A percentile compares a stretch with the other conserved stretches of the same genome.
Evolutionary conservation across 2,888 invertebrate species (phyloP).

Genomic region (Plebejus melissa): DNA sequence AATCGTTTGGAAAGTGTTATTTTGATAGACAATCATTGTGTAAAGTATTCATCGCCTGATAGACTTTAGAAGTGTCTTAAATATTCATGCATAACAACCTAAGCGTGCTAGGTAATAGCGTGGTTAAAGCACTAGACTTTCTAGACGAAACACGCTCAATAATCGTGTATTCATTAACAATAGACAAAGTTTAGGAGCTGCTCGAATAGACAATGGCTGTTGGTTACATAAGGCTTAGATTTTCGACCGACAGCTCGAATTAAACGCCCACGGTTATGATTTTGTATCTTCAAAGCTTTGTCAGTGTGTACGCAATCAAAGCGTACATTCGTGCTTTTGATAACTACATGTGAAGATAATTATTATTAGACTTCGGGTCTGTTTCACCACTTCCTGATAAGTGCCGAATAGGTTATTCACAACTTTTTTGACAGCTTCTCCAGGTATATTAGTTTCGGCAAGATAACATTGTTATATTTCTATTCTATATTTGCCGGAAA

Average conservation of each 20-base stretch:
- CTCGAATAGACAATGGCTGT: neutral
- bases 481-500: slow-evolving; percentile 11
- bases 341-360: neutral
- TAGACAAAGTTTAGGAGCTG: slow-evolving; percentile 2
- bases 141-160: slow-evolving; percentile 20
- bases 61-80: slow-evolving; percentile 6
- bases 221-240: slow-evolving; percentile 11
- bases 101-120: slow-evolving; percentile 16
- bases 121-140: neutral
- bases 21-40: slow-evolving; percentile 9
- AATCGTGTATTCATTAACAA: slow-evolving; percentile 24
- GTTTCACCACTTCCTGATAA: too few relatives aligned
- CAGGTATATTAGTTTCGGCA: slow-evolving; percentile 19
- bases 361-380: neutral
- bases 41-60: slow-evolving; percentile 20
- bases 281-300: slow-evolving; percentile 13
- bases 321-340: neutral
- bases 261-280: neutral
- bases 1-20: neutral
- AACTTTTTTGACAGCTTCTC: too few relatives aligned
- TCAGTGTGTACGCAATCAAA: slow-evolving; percentile 5
- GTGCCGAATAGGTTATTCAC: too few relatives aligned
- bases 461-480: slow-evolving; percentile 15
- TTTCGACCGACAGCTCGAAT: neutral
- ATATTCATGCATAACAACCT: slow-evolving; percentile 22